phyloP scores from a whole-genome alignment of 2,113 vertebrate genomes.

The Cisticola juncidis region DNA sequence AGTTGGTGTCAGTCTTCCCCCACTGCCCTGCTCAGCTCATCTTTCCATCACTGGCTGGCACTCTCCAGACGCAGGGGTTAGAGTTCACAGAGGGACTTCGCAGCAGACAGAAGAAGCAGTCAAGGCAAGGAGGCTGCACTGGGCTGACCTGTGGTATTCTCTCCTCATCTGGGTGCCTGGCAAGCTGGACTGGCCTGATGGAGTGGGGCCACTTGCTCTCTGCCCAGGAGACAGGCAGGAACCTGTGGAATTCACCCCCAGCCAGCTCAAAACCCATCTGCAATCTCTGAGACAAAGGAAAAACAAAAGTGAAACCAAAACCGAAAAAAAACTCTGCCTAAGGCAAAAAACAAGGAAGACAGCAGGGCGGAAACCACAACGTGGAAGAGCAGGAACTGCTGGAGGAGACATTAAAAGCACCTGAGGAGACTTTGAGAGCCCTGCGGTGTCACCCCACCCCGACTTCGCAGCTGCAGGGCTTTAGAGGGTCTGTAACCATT shows the following conservation, averaged over 20 bases:
- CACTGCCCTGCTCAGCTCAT: too few relatives aligned
- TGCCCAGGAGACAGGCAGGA: background rate
- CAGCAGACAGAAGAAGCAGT: background rate
- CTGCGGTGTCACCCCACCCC: rapidly evolving
- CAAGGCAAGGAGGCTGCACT: background rate
- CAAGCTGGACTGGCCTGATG: background rate
- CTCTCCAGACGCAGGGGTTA: background rate
- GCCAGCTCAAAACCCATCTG: background rate
- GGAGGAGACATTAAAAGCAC: background rate
- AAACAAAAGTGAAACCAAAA: background rate
- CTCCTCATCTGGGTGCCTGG: background rate
- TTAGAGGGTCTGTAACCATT: background rate
- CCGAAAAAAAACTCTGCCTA: background rate
- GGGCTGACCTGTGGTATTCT: background rate
- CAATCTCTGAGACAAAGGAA: background rate
- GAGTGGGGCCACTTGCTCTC: background rate
- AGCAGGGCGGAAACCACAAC: background rate
- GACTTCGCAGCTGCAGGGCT: too few relatives aligned
- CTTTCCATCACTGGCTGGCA: rapidly evolving
- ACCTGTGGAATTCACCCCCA: rapidly evolving
- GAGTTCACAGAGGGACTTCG: rapidly evolving
- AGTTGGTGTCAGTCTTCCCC: background rate
- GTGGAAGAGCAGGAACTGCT: background rate
- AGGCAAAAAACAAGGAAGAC: background rate
- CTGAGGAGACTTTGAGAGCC: background rate